phyloP scores from a whole-genome alignment of 2,113 vertebrate genomes.

The Glaucomys volans region DNA sequence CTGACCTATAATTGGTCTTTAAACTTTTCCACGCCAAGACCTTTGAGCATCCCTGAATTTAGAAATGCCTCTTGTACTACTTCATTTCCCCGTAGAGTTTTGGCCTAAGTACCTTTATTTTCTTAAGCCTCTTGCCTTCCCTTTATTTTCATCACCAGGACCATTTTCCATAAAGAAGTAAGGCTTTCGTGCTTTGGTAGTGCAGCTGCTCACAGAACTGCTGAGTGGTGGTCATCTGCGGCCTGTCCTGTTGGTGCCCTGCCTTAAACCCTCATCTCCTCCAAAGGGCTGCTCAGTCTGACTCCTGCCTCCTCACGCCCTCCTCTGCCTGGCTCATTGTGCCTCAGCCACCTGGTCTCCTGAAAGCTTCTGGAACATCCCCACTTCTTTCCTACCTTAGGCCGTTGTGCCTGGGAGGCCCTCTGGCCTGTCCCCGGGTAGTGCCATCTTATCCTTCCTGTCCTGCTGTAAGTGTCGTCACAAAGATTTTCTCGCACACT shows the following conservation, averaged over 20 bases:
- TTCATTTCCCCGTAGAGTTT: background rate
- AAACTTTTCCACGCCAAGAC: background rate
- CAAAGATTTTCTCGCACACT: background rate
- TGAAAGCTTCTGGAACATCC: accelerated
- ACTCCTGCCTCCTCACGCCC: background rate
- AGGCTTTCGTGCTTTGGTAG: background rate
- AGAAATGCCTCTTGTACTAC: background rate
- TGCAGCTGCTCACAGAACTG: background rate
- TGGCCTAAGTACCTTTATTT: background rate
- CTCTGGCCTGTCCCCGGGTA: background rate
- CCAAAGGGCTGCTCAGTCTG: background rate
- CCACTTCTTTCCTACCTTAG: background rate
- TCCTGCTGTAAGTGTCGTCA: background rate
- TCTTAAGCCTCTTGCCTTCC: background rate
- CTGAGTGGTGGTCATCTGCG: accelerated
- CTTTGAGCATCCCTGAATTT: background rate
- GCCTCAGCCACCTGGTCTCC: background rate
- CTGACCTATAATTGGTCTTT: background rate
- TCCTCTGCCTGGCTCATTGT: background rate
- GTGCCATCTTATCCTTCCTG: background rate
- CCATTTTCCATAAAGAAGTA: background rate
- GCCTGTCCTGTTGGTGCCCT: background rate
- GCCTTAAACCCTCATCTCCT: background rate
- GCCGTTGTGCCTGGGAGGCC: background rate
- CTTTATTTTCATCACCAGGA: background rate